These are phyloP conservation scores for Metopolophium dirhodum DNA, from an alignment of 1,140 invertebrate genomes.

Conservation along the genomic window DNA sequence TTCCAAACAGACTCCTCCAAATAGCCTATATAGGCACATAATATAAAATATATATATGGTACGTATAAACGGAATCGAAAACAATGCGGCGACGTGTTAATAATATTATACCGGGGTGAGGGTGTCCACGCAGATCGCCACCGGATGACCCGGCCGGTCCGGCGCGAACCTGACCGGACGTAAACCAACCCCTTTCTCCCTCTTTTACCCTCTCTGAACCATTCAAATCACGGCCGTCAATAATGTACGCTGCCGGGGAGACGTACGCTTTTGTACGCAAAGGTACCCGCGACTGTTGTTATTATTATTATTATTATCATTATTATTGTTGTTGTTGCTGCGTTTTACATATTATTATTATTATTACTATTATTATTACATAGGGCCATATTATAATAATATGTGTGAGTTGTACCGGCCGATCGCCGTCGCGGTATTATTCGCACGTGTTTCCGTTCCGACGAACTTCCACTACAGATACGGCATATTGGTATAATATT, in stretches of 20 bases:
- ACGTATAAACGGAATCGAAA: not conserved
- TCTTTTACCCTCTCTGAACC: too few relatives aligned
- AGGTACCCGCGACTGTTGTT: not conserved
- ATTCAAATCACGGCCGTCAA: not conserved
- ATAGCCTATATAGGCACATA: not conserved
- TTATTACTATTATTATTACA: constrained; percentile 27
- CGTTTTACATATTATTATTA: constrained; percentile 4
- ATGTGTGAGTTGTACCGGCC: not conserved
- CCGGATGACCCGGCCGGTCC: constrained; percentile 7
- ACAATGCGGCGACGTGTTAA: constrained; percentile 6
- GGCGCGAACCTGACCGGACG: constrained; percentile 11
- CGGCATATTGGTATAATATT: too few relatives aligned
- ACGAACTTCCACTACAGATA: not conserved
- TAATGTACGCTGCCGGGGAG: not conserved
- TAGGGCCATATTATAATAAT: not conserved
- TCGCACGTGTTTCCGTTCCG: constrained; percentile 43
- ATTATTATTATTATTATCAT: constrained; percentile 10
- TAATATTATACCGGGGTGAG: not conserved
- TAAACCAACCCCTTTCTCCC: not conserved
- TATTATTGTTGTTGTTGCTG: not conserved
- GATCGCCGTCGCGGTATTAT: not conserved
- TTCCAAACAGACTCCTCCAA: not conserved
- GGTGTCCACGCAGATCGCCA: not conserved
- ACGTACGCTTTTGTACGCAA: not conserved
- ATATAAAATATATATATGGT: not conserved